Evolutionary conservation across 1,140 invertebrate species (phyloP).

Genomic region (Propsilocerus akamusi): DNA sequence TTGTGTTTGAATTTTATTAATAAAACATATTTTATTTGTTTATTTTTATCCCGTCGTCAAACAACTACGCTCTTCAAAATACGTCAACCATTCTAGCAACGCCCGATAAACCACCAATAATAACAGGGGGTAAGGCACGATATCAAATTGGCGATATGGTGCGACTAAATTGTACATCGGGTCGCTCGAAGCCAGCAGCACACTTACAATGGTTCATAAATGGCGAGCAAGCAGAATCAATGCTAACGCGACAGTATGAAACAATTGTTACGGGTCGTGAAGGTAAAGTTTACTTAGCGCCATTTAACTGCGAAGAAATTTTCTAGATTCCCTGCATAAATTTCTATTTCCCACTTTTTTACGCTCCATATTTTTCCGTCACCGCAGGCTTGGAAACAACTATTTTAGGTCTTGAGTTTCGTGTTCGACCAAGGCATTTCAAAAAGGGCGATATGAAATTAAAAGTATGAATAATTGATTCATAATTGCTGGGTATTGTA

Average conservation of each 20-base stretch:
- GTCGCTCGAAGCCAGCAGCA: conserved; percentile 61
- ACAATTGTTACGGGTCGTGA: conserved; percentile 19
- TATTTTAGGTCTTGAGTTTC: conserved; percentile 49
- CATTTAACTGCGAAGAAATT: conserved; percentile 12
- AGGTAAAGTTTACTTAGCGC: conserved; percentile 17
- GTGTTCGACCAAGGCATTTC: conserved; percentile 55
- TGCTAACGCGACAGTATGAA: conserved; percentile 19
- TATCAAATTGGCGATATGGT: conserved; percentile 69
- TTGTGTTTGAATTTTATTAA: too few species aligned
- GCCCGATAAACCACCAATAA: conserved; percentile 63
- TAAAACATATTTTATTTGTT: conserved; percentile 8
- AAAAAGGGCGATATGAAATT: conserved; percentile 64
- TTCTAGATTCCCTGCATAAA: not conserved
- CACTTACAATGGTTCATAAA: conserved; percentile 77
- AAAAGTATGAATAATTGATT: conserved; percentile 29
- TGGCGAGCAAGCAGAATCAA: conserved; percentile 47
- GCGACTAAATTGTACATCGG: conserved; percentile 66
- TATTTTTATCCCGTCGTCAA: conserved; percentile 16
- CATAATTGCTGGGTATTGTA: not conserved
- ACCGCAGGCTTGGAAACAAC: conserved; percentile 40
- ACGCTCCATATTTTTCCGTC: not conserved
- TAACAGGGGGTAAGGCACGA: conserved; percentile 53
- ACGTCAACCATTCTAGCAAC: too few species aligned
- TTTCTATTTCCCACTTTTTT: conserved; percentile 21
- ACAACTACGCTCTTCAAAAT: too few species aligned